These are phyloP conservation scores for Lasaia peninsularis DNA, from an alignment of 1,140 invertebrate species.

Conservation along the genomic window DNA sequence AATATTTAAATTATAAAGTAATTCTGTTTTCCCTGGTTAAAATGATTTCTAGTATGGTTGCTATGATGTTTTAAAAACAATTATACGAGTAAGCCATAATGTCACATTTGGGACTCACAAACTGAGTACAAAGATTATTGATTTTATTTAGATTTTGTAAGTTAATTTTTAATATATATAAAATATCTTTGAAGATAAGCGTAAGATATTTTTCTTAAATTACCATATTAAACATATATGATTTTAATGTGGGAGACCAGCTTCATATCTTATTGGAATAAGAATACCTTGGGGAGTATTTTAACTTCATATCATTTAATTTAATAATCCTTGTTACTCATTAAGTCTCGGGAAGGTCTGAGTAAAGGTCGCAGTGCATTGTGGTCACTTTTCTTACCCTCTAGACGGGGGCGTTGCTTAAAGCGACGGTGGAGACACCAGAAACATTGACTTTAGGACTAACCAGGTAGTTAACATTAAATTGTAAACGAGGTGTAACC, in stretches of 20 bases:
- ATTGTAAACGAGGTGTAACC: conserved; percentile 41
- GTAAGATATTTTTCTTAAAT: too few species aligned
- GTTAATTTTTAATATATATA: too few species aligned
- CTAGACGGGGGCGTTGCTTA: conserved; percentile 58
- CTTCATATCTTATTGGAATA: too few species aligned
- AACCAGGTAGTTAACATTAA: conserved; percentile 46
- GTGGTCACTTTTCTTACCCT: conserved; percentile 38
- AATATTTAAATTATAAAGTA: too few species aligned
- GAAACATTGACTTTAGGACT: conserved; percentile 42
- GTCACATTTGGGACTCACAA: conserved; percentile 72
- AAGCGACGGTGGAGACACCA: conserved; percentile 56
- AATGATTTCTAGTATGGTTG: neutral
- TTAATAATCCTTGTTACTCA: conserved; percentile 45
- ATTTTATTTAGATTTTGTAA: neutral
- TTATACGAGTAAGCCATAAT: conserved; percentile 59
- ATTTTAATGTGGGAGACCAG: too few species aligned
- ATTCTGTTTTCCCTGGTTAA: too few species aligned
- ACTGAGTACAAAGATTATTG: conserved; percentile 43
- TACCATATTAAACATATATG: too few species aligned
- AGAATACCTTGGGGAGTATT: neutral
- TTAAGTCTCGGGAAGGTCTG: conserved; percentile 74
- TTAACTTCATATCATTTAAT: neutral
- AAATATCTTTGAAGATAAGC: too few species aligned
- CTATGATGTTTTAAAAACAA: conserved; percentile 13
- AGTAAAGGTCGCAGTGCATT: conserved; percentile 58